Evolutionary conservation across 2,797 vertebrate genomes (phyloP), one percentile per base, ranked within the genome.

Genomic region (Poecile montanus): DNA sequence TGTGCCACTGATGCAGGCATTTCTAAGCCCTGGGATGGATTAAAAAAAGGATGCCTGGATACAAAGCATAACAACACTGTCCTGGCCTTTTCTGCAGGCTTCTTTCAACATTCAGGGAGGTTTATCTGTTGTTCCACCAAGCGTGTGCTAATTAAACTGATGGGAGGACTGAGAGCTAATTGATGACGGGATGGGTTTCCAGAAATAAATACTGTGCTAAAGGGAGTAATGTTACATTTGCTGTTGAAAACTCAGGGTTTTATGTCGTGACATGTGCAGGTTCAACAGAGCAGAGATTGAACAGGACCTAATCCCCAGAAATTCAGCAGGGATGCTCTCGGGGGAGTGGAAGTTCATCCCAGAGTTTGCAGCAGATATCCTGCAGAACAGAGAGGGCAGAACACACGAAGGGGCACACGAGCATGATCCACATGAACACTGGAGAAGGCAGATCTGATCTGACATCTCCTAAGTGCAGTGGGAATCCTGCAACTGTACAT

Each of bases 81-180:
- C 12, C 62, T 87, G 79, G 82, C 60, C 76, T 80, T 79, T 85
- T 92, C 53, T 45, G 47, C 40, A 45, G 66, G 3, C n/a, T 17
- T 29, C 91, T 91, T 95, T 91, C 71, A 76, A 76, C 66, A 44
- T 42, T 70, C 92, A 56, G 78, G 47, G 72, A 75, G 77, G 36
- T 51, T 84, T 94, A 83, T 44, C 44, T 91, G 10, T 87, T 91
- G 71, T 91, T 95, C 71, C 81, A 47, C 57, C 44, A 48, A 83
- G 66, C 1, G 0, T 78, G 56, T 66, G 72, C 82, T 92, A 95
- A 96, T 95, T 95, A 96, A 95, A 84, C 76, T 11, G 4, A 75
- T 87, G 71, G 91, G 95, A 94, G 91, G 89, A 88, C 67, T 72
- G 50, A 68, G 71, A 65, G 61, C 61, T 95, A 94, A 88, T 80